Evolutionary conservation across 2,113 vertebrate genomes (phyloP), one percentile per base, ranked within the genome.

Genomic region (Nansenia antarctica): DNA sequence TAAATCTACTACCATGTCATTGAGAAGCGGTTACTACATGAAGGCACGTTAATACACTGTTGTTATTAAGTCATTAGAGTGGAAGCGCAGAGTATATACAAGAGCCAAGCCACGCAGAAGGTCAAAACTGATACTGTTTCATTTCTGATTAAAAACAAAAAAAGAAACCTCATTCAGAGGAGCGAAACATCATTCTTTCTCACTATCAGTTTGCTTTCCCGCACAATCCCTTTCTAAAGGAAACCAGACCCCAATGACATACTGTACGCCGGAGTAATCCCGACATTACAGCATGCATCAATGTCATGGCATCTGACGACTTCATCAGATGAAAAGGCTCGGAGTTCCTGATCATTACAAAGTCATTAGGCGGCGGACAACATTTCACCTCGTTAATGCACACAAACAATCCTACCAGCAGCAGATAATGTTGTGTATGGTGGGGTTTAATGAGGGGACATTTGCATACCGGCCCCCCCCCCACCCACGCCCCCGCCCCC

Each of bases 401-500:
- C 69, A 67, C 79, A 82, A 84, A 89, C 86, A 86, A 83, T 88
- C 75, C 14, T 66, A 79, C 73, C 74, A 73, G 80, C 77, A 20
- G 82, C 73, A 57, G 85, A 88, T 88, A 84, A 88, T 90, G 88
- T 87, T 73, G 82, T 87, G 85, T 84, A 22, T 26, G 77, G 78
- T 84, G 78, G 76, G 77, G 83, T 90, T 90, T 90, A 90, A 90
- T 91, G 89, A 91, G 83, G 88, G 86, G 82, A 18, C 84, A 91
- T 90, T 91, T 89, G 83, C 90, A 91, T 90, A 86, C 74, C 85
- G 89, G 86, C 87, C 87, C 85, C 87, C 84, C 89, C 85, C 87
- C 84, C 81, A 76, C 52, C 72, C 80, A 70, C 77, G 2, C 85
- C 76, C 47, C 83, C 77, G 65, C 79, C 82, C 20, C 68, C 67